Evolutionary conservation across 2,113 vertebrate species (phyloP).

Genomic region (Clarias batrachus): DNA sequence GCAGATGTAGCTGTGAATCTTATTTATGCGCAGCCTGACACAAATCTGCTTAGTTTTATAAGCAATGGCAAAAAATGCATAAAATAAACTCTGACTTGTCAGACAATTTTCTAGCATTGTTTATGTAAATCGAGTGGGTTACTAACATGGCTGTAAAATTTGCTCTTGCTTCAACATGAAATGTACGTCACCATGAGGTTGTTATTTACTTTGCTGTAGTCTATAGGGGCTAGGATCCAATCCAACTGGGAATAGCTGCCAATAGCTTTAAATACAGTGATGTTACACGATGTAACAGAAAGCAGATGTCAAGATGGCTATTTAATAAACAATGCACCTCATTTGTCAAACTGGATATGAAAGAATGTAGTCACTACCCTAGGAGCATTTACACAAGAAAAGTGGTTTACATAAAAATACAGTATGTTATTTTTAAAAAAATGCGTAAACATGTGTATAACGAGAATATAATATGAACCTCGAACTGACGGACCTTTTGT

Average conservation of each 20-base stretch:
- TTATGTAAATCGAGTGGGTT: conserved; percentile 22
- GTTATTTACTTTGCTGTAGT: neutral
- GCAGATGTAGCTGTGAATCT: conserved; percentile 68
- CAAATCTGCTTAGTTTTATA: conserved; percentile 52
- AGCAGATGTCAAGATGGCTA: neutral
- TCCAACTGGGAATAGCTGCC: neutral
- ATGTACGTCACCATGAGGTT: neutral
- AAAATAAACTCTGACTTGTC: conserved; percentile 15
- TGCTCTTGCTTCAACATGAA: neutral
- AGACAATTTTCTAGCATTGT: conserved; percentile 45
- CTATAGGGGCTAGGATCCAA: neutral
- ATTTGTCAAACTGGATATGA: neutral
- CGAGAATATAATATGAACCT: neutral
- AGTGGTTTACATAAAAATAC: neutral
- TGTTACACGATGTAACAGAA: neutral
- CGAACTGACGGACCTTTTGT: neutral
- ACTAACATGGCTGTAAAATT: conserved; percentile 9
- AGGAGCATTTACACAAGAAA: neutral
- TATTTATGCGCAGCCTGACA: conserved; percentile 63
- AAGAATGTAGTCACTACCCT: neutral
- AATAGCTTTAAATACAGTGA: neutral
- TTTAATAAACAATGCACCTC: conserved; percentile 4
- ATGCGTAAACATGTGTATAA: neutral
- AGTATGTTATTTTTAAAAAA: neutral
- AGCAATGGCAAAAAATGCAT: conserved; percentile 40